Base-by-base conservation (phyloP, 2,888 invertebrate genomes). In the Pilophorus perplexus region DNA sequence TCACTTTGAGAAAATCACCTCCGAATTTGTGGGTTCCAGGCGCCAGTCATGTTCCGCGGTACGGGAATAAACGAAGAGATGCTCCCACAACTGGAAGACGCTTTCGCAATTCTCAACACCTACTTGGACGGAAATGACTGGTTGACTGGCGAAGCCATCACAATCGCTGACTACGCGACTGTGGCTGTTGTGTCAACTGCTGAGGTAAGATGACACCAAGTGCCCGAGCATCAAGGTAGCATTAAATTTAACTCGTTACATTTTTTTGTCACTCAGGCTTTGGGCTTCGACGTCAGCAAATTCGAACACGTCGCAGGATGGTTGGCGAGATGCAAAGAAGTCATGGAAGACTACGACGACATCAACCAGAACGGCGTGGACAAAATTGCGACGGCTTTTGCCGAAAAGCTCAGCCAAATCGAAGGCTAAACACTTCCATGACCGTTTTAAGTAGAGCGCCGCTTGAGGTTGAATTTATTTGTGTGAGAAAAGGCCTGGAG, bases 91-190 rank as follows among this genome's bases (percentile, higher is more conserved):
- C 80, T 90, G 42, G 84, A 85, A 37, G 83, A 85, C 1, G 85
- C 86, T 0, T 80, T 90, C 52, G 81, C 80, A 27, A 84, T 86
- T 70, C 78, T 91, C 27, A 85, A 91, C 73, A 83, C 77, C n/a
- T 87, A 88, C 79, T 80, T 92, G 28, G 85, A 85, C 44, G 85
- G 84, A 0, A 82, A 85, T 72, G 81, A 83, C 70, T 93, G 83
- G 78, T 83, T 80, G 20, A 89, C 89, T 14, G 91, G 90, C 1
- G 81, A 85, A 66, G 80, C 80, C 64, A 78, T 90, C 64, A 90
- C 91, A 16, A 76, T 93, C 14, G 92, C 92, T 2, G 93, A 93
- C 77, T 80, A 90, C 48, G 78, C 85, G 33, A 75, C 90, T 52
- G 78, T 86, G 27, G 83, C 87, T 10, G 81, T 83, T 4, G 82